Percentiles rank a stretch among this genome's conserved stretches.
Conservation (phyloP, 2,888 invertebrate genomes). For the Heliconius ethilla region DNA sequence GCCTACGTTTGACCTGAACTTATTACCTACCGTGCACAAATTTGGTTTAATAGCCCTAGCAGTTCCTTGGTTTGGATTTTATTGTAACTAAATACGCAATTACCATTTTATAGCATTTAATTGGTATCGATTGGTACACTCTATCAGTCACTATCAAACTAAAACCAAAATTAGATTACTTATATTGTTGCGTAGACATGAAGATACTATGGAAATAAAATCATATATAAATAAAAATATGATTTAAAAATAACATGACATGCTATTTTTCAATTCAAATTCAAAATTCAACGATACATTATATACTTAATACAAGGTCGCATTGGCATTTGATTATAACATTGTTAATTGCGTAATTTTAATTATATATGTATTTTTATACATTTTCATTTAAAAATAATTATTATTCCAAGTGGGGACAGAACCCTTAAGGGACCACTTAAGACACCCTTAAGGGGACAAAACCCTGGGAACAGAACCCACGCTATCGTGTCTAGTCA, state of each 20-base stretch:
- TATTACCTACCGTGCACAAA: conserved; percentile 46
- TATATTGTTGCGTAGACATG: neutral
- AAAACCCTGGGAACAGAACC: too few relatives aligned
- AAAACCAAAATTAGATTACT: neutral
- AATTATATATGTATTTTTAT: too few relatives aligned
- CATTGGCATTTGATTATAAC: neutral
- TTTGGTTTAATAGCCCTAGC: conserved; percentile 50
- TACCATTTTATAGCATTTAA: conserved; percentile 7
- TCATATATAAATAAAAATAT: too few relatives aligned
- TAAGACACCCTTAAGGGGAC: too few relatives aligned
- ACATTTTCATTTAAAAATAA: too few relatives aligned
- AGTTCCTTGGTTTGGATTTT: conserved; percentile 45
- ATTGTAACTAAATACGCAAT: conserved; percentile 24
- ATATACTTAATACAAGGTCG: too few relatives aligned
- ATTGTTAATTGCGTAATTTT: neutral
- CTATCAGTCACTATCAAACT: neutral
- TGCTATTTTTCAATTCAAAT: neutral
- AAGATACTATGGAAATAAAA: neutral
- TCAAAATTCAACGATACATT: too few relatives aligned
- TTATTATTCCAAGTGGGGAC: too few relatives aligned
- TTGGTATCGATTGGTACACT: neutral
- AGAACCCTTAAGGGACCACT: too few relatives aligned
- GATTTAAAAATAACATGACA: neutral
- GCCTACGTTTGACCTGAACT: conserved; percentile 52
- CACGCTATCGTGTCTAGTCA: too few relatives aligned